Evolutionary conservation across 2,888 invertebrate species (phyloP).

Genomic region (Eupithecia abbreviata): DNA sequence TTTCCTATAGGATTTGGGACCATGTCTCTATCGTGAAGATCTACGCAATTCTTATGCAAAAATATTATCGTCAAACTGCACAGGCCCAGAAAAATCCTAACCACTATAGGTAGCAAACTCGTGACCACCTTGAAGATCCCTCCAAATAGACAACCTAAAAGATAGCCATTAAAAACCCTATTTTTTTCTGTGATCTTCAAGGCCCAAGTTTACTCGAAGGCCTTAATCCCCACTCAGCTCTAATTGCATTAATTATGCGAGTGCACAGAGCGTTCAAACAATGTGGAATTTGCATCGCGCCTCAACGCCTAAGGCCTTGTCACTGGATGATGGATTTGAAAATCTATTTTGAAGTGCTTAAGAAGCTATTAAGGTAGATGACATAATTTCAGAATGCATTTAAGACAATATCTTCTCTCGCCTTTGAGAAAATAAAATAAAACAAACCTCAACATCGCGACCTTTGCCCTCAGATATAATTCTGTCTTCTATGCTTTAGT

Average conservation of each 20-base stretch:
- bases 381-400: no score
- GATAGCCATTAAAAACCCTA: neutral
- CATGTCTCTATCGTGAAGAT: no score
- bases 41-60: no score
- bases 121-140: neutral
- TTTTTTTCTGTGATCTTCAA: neutral
- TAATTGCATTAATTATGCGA: conserved; percentile 49
- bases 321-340: neutral
- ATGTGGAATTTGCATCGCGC: conserved; percentile 45
- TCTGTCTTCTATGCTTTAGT: no score
- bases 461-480: no score
- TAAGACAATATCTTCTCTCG: no score
- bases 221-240: conserved; percentile 29
- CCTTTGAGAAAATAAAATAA: neutral
- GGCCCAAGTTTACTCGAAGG: neutral
- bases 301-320: neutral
- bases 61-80: no score
- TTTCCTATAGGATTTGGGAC: neutral
- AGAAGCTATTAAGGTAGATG: neutral
- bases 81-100: neutral
- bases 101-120: neutral
- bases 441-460: no score
- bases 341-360: neutral
- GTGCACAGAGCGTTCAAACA: conserved; percentile 43
- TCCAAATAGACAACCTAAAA: neutral